phyloP scores from a whole-genome alignment of 2,797 vertebrate genomes.

The Crenuchus spilurus region DNA sequence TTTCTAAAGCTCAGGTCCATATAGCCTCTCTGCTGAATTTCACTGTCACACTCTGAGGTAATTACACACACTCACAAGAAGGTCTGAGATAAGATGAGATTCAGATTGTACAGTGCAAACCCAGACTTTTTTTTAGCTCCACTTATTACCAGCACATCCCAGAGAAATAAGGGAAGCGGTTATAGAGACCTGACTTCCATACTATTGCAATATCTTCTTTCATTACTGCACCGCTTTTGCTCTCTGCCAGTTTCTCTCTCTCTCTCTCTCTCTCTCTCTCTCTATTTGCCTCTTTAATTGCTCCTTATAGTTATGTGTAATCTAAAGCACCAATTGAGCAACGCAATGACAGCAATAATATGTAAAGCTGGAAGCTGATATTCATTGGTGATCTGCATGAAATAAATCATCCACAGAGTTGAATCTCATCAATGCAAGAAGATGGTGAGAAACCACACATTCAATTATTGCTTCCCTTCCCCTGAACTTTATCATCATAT shows the following conservation, averaged over 20 bases:
- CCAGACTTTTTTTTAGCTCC: constrained; percentile 18
- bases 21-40: constrained; percentile 5
- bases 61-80: constrained; percentile 28
- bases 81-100: constrained; percentile 34
- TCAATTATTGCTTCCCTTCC: neutral
- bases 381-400: neutral
- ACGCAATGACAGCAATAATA: neutral
- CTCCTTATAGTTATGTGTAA: constrained; percentile 28
- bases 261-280: constrained; percentile 19
- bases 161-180: constrained; percentile 49
- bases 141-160: constrained; percentile 40
- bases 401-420: neutral
- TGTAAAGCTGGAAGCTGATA: neutral
- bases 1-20: constrained; percentile 4
- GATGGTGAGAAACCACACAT: neutral
- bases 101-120: constrained; percentile 32
- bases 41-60: constrained; percentile 3
- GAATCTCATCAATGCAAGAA: neutral
- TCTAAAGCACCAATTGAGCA: neutral
- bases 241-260: neutral
- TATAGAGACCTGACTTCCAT: constrained; percentile 46
- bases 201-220: constrained; percentile 29
- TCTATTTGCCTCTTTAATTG: neutral
- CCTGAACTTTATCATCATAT: neutral
- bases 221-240: constrained; percentile 1